phyloP scores from a whole-genome alignment of 2,888 invertebrate genomes.

The Volucella inanis region DNA sequence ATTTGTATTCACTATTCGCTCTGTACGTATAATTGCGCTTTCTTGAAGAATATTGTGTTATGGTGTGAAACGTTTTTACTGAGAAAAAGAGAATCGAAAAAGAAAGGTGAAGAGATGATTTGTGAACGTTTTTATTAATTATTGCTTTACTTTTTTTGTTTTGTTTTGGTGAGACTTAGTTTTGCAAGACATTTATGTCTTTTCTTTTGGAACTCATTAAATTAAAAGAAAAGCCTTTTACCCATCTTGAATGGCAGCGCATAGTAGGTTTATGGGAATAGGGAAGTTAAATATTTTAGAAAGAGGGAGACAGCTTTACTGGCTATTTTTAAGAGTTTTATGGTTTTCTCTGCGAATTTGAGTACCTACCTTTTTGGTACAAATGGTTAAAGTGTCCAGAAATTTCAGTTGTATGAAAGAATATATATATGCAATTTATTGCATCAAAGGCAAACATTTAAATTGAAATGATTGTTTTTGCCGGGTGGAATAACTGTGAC shows the following conservation, averaged over 20 bases:
- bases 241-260: slow-evolving; percentile 23
- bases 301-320: neutral
- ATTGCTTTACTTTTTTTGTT: slow-evolving; percentile 3
- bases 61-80: slow-evolving; percentile 36
- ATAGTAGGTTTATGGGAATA: neutral
- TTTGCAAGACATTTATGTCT: neutral
- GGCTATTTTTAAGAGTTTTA: no score
- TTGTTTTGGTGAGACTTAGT: neutral
- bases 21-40: slow-evolving; percentile 39
- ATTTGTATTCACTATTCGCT: slow-evolving; percentile 48
- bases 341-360: no score
- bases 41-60: slow-evolving; percentile 41
- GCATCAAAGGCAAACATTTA: no score
- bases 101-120: slow-evolving; percentile 68
- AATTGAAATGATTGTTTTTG: no score
- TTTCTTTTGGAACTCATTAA: slow-evolving; percentile 39
- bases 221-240: neutral
- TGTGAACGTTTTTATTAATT: slow-evolving; percentile 32
- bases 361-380: no score
- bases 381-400: no score
- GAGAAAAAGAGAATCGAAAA: slow-evolving; percentile 37
- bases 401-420: no score
- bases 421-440: no score
- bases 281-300: neutral
- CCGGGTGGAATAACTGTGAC: no score